These are phyloP conservation scores for Chionis minor DNA, from an alignment of 2,113 vertebrate genomes.

Conservation along the genomic window DNA sequence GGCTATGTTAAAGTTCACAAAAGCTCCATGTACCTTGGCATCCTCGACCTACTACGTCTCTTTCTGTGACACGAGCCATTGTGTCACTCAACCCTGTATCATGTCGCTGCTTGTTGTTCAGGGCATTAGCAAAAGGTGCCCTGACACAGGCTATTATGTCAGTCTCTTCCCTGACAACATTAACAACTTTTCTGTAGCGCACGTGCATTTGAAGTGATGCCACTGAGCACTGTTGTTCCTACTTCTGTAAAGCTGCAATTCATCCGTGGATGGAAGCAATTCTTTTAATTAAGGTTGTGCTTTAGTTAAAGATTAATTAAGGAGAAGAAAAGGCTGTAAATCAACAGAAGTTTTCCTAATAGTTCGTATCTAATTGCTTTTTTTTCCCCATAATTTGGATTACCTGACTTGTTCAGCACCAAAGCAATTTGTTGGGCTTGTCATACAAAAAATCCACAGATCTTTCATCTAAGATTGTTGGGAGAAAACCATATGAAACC, in stretches of 20 bases:
- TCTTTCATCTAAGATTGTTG: neutral
- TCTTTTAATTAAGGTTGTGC: constrained; percentile 6
- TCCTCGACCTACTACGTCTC: neutral
- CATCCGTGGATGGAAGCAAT: neutral
- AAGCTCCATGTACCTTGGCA: constrained; percentile 34
- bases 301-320: neutral
- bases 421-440: neutral
- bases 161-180: neutral
- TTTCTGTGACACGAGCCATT: constrained; percentile 2
- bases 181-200: neutral
- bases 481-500: neutral
- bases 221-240: neutral
- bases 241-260: neutral
- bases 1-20: neutral
- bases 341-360: neutral
- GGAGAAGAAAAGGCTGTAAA: neutral
- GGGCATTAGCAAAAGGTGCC: constrained; percentile 20
- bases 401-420: neutral
- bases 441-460: neutral
- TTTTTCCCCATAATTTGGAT: neutral
- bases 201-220: neutral
- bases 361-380: neutral
- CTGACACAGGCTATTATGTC: neutral
- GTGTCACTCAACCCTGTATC: constrained; percentile 21
- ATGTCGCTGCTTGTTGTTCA: neutral